phyloP scores from a whole-genome alignment of 2,888 invertebrate species.

The Rambutsinella grinnellia region DNA sequence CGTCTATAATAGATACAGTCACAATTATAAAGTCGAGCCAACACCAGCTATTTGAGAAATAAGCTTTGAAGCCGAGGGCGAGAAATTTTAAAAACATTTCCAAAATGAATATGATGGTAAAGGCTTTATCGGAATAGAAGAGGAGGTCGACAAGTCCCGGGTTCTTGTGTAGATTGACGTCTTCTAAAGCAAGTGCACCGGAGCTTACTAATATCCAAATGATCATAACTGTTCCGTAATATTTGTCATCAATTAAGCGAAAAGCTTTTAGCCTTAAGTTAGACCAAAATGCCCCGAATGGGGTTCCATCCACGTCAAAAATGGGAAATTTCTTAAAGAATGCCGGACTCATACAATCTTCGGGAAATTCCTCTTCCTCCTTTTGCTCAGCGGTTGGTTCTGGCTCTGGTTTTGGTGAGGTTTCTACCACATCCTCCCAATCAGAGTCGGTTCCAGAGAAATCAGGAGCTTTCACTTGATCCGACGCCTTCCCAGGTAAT shows the following conservation, averaged over 20 bases:
- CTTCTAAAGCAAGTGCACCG: conserved; percentile 97
- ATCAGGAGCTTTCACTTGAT: conserved; percentile 78
- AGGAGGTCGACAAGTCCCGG: conserved; percentile 92
- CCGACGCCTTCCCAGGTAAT: neutral
- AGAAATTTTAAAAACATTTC: conserved; percentile 99
- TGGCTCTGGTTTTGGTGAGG: neutral
- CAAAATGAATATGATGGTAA: conserved; percentile 97
- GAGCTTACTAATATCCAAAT: conserved; percentile 98
- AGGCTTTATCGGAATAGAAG: conserved; percentile 97
- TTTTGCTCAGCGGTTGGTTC: conserved; percentile 43
- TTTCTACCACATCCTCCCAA: conserved; percentile 1
- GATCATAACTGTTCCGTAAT: conserved; percentile 99
- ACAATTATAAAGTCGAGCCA: conserved; percentile 99
- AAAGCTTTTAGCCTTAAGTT: too few relatives aligned
- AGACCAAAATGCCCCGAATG: too few relatives aligned
- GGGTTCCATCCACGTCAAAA: too few relatives aligned
- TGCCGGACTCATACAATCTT: too few relatives aligned
- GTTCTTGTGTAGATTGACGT: conserved; percentile 91
- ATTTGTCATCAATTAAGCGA: conserved; percentile 97
- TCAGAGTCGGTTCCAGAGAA: neutral
- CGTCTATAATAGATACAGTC: conserved; percentile 77
- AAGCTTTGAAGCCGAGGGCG: conserved; percentile 92
- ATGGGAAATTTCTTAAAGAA: too few relatives aligned
- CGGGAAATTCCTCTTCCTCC: conserved; percentile 75
- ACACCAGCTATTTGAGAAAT: conserved; percentile 99